Conservation (phyloP, 2,113 vertebrate genomes). For the Andinoacara biseriatus region DNA sequence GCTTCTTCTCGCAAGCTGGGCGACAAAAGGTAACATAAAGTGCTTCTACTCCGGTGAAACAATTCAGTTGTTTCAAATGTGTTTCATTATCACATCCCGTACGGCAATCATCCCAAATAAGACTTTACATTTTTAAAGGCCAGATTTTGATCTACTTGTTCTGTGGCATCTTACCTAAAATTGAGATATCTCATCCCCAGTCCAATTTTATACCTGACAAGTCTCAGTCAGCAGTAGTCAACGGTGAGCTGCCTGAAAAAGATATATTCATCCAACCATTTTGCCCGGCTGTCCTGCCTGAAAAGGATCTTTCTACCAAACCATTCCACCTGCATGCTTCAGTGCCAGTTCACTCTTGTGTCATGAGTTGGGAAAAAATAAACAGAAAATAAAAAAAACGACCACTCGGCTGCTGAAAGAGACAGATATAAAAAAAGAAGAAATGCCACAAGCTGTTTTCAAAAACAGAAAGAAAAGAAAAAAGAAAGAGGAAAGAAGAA, state of each 20-base stretch:
- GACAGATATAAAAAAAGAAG: background rate
- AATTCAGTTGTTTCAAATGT: background rate
- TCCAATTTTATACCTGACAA: conserved; percentile 48
- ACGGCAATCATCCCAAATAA: background rate
- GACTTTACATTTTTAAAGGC: background rate
- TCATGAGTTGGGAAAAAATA: conserved; percentile 7
- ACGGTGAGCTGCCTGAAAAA: conserved; percentile 6
- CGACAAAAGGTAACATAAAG: conserved; percentile 2
- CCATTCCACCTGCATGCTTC: conserved; percentile 54
- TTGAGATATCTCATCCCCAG: conserved; percentile 11
- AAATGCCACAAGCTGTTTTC: background rate
- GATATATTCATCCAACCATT: conserved; percentile 41
- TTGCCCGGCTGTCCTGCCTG: conserved; percentile 15
- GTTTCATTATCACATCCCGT: background rate
- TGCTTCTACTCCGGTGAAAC: background rate
- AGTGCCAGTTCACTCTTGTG: conserved; percentile 16
- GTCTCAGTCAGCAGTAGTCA: conserved; percentile 19
- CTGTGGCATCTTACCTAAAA: background rate
- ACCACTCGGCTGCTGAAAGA: conserved; percentile 17
- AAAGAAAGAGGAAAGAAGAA: background rate
- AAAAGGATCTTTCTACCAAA: conserved; percentile 41
- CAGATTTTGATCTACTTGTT: conserved; percentile 15
- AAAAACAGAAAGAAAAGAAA: background rate
- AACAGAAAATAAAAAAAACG: too few species aligned
- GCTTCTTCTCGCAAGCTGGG: background rate